Evolutionary conservation across 2,113 vertebrate species (phyloP).

Genomic region (Macquaria australasica): DNA sequence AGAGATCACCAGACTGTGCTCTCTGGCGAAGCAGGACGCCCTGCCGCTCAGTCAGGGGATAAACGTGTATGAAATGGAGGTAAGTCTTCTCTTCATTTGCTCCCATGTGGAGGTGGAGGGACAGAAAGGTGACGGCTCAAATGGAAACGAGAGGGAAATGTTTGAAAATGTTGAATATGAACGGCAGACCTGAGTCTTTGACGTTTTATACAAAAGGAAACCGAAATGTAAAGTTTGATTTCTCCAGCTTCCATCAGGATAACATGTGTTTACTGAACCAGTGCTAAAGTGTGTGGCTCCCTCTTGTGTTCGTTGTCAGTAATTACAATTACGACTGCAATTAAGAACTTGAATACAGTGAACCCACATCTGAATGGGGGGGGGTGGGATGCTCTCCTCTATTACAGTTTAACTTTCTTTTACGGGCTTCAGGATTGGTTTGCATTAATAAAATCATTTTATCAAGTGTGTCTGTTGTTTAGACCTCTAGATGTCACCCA

Average conservation of each 20-base stretch:
- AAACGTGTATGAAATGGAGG: slow-evolving; percentile 80
- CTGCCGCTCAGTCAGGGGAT: slow-evolving; percentile 53
- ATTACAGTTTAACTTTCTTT: neutral
- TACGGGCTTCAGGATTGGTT: neutral
- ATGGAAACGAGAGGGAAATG: too few species aligned
- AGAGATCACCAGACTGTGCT: slow-evolving; percentile 77
- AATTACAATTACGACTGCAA: too few species aligned
- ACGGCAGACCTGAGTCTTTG: too few species aligned
- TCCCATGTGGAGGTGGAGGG: neutral
- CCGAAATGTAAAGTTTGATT: too few species aligned
- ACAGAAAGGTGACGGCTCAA: neutral
- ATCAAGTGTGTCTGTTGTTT: neutral
- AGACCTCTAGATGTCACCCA: slow-evolving; percentile 27
- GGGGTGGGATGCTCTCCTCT: too few species aligned
- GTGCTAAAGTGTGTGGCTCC: too few species aligned
- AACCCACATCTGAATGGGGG: neutral
- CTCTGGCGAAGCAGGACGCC: slow-evolving; percentile 64
- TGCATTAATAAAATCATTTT: neutral
- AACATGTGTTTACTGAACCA: too few species aligned
- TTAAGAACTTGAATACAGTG: too few species aligned
- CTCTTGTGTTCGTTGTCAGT: too few species aligned
- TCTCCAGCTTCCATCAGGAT: too few species aligned
- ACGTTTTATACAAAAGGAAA: too few species aligned
- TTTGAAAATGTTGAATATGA: neutral
- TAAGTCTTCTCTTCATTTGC: slow-evolving; percentile 21